Base-by-base conservation (phyloP, 1,140 invertebrate species). In the Zaprionus tsacasi region DNA sequence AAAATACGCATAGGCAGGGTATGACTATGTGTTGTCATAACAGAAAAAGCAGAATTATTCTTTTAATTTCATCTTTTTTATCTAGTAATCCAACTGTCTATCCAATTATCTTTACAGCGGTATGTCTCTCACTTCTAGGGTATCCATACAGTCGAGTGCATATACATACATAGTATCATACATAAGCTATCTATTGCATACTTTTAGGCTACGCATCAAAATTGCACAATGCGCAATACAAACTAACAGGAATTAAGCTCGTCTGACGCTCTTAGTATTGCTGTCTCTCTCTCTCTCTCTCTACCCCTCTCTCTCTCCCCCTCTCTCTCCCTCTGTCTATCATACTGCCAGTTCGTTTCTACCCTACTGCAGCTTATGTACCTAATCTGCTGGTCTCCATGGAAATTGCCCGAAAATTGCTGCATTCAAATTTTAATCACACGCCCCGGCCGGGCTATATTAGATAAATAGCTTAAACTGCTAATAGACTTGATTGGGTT, bases 351-450 rank as follows among this genome's bases (percentile, higher is more conserved):
- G 7, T 1, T 15, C 7, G 40, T 45, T 45, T 15, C 15, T 45
- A 45, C n/a, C 40, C 40, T 15, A 3, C 40, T 15, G 8, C 40
- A 45, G 40, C 40, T 45, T 10, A 45, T 45, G 40, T 15, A n/a
- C 40, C n/a, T 45, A 45, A 45, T 45, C 45, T 21, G 17, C 11
- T 17, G 21, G 45, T 50, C 45, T 50, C 15, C 45, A 50, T 50
- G 17, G 45, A 50, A 21, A 50, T 50, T 21, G 45, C 45, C 10
- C 6, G 3, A 6, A 50, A 50, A 50, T 50, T 50, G 45, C 45
- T 21, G 45, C 17, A 50, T 17, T 50, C 15, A 50, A 50, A 50
- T 50, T 50, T 21, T 50, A 50, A 50, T 50, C 45, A 21, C 45
- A 50, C 5, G 6, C 3, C 6, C n/a, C 38, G 13, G 7, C 40